These are phyloP conservation scores for Omphaloscelis lunosa DNA, from an alignment of 2,888 invertebrate genomes.

Conservation along the genomic window DNA sequence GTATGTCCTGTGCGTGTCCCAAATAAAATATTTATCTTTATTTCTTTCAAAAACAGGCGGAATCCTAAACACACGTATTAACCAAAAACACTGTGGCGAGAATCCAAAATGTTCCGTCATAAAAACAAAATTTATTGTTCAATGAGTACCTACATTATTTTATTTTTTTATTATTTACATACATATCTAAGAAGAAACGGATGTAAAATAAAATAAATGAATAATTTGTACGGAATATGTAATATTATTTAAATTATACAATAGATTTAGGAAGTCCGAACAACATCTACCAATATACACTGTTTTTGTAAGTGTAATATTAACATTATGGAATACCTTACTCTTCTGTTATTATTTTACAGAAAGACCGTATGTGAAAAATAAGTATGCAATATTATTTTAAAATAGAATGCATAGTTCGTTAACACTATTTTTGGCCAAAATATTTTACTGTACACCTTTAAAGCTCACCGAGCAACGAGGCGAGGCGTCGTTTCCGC, in stretches of 20 bases:
- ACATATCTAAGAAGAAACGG: neutral
- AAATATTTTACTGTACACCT: neutral
- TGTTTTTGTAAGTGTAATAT: neutral
- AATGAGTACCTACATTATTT: neutral
- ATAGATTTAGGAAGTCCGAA: neutral
- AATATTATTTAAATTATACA: constrained; percentile 22
- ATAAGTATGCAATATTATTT: neutral
- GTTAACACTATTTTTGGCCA: constrained; percentile 25
- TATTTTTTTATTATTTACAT: too few species aligned
- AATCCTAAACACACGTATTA: neutral
- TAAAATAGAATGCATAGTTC: constrained; percentile 20
- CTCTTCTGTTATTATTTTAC: neutral
- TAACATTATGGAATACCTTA: neutral
- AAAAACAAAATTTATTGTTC: neutral
- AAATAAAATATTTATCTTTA: too few species aligned
- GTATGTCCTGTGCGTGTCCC: too few species aligned
- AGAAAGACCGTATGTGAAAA: too few species aligned
- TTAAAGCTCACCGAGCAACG: constrained; percentile 31
- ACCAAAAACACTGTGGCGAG: neutral
- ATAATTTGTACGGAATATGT: constrained; percentile 13
- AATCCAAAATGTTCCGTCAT: neutral
- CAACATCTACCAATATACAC: neutral
- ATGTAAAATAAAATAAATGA: constrained; percentile 3
- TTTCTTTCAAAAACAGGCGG: neutral
- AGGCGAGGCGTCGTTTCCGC: constrained; percentile 20